Base-by-base conservation (phyloP, 2,113 vertebrate species). In the Elaphurus davidianus region DNA sequence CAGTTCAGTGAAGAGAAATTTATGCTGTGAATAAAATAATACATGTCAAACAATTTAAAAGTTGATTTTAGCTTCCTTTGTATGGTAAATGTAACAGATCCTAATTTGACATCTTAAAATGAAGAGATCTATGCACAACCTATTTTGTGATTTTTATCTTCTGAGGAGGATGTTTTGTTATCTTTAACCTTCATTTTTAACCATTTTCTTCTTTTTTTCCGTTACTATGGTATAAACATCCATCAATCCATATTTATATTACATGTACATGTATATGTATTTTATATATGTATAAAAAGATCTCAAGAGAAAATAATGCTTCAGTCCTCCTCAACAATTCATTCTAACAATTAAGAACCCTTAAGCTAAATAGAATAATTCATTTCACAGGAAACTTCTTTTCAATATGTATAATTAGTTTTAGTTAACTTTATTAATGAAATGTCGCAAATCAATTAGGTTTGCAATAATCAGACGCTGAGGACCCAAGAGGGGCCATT, bases 401-500 rank as follows among this genome's bases (percentile, higher is more conserved):
- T 97, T 98, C 95, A 97, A 86, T 97, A 91, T 86, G 36, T 89
- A 88, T 96, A 98, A 98, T 98, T 97, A 98, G 97, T 98, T 98
- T 98, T 98, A 97, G 97, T 98, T 97, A 98, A 98, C 95, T 98
- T 96, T 98, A 98, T 98, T 97, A 98, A 96, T 97, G 95, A 96
- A 97, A 97, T 96, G 97, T 94, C n/a, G 1, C 87, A 98, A 98
- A 97, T 97, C 82, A 97, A 96, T 98, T 98, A 98, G 79, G 87
- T 96, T 97, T 96, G 93, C 85, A 98, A 96, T 97, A 95, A 96
- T 97, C 97, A 94, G 95, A 94, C 71, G 16, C 76, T 59, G 88
- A 88, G 88, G 94, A 92, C 92, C 92, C 81, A 85, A 90, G 94
- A 98, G 95, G 92, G 85, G 67, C 81, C 57, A 59, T 96, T 50